Evolutionary conservation across 2,888 invertebrate genomes (phyloP), one percentile per base, ranked within the genome.

Genomic region (Eudemis profundana): DNA sequence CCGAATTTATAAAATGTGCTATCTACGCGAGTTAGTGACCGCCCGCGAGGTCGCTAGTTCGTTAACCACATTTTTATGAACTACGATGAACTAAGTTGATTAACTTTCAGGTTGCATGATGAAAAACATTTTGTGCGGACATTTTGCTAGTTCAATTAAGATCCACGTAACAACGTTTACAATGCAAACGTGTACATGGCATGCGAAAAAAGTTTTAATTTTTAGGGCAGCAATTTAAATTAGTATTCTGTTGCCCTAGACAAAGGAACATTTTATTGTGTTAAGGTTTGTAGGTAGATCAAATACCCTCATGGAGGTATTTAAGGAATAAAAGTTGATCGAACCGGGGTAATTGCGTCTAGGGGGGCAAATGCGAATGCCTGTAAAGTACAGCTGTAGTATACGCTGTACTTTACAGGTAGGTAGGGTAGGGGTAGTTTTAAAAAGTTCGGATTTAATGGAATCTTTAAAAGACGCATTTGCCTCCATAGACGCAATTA

Each of bases 31-130:
- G 64, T 46, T 59, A 59, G 57, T 64, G 57, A 51, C 64, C 57
- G 57, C 49, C 56, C 50, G 57, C 57, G 27, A 10, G 57, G 57
- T 64, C 64, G 64, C 36, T 27, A 36, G 64, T 64, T 57, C 63
- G 57, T 64, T 64, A 59, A 50, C 64, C 64, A 64, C 64, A 27
- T 51, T 59, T 33, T 46, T 47, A 54, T 56, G 47, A 64, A 64
- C 29, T 19, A 14, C 64, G 50, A 64, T 64, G 57, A 59, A 59
- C 64, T 59, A 57, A 46, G 42, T 51, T 51, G 64, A 64, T 64
- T 59, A 64, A 59, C 44, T 59, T 57, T 57, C 27, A 57, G 44
- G 50, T 64, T 44, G 57, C 64, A 59, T 64, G 64, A 59, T 64
- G 50, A 46, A 51, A 51, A 36, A 64, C 44, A 59, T 44, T 64